These are phyloP conservation scores for Pygoscelis antarcticus DNA, from an alignment of 2,113 vertebrate genomes.

Conservation along the genomic window DNA sequence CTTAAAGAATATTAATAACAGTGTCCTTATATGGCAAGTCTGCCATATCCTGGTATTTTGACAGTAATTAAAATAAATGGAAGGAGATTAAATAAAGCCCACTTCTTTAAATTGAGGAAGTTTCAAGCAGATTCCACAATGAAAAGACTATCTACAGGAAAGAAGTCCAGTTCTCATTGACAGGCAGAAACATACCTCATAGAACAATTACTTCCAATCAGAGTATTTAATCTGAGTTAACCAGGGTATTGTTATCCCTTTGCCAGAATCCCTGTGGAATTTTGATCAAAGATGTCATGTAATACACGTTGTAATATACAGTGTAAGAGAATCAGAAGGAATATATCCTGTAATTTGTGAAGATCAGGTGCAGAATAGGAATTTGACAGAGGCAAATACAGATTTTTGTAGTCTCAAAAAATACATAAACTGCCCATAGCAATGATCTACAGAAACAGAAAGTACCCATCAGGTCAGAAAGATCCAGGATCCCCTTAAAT, in stretches of 20 bases:
- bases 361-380: not conserved
- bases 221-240: not conserved
- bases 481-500: not conserved
- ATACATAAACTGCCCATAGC: not conserved
- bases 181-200: not conserved
- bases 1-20: not conserved
- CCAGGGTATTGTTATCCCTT: not conserved
- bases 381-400: not conserved
- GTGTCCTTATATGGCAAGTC: not conserved
- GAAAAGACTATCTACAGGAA: not conserved
- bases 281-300: not conserved
- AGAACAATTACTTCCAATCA: not conserved
- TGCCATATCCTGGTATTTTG: not conserved
- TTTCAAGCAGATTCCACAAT: not conserved
- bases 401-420: not conserved
- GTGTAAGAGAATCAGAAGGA: not conserved
- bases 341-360: not conserved
- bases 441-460: not conserved
- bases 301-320: not conserved
- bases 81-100: not conserved
- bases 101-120: not conserved
- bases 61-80: not conserved
- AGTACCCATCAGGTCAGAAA: not conserved
- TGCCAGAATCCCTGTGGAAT: not conserved
- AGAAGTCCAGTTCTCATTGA: not conserved